A percentile compares a stretch with the other conserved stretches of the same genome.
Conservation (phyloP, 2,888 invertebrate species). For the Opisthograptis luteolata region DNA sequence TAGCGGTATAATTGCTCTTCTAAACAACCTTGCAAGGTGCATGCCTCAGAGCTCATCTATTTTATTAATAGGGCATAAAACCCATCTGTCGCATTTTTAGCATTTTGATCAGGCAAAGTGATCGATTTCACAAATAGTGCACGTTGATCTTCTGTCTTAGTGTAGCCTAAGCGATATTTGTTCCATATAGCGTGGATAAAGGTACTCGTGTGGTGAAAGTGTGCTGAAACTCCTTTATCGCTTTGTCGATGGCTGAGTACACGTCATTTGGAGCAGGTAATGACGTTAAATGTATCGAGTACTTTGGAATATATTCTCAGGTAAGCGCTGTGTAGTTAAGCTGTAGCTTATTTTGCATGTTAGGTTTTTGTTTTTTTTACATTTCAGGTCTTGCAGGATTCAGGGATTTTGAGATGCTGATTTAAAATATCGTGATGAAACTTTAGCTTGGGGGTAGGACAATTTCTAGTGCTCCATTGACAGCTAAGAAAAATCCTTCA, state of each 20-base stretch:
- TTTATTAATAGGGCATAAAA: not conserved
- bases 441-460: no score
- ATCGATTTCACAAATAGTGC: not conserved
- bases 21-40: no score
- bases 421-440: no score
- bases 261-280: conserved; percentile 53
- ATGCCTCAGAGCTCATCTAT: no score
- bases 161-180: conserved; percentile 20
- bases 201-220: conserved; percentile 19
- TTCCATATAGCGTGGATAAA: conserved; percentile 23
- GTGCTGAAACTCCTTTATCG: conserved; percentile 34
- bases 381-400: no score
- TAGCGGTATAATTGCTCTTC: no score
- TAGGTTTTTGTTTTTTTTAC: no score
- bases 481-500: no score
- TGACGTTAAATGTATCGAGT: conserved; percentile 50
- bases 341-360: no score
- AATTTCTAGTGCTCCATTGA: no score
- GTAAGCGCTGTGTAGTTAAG: no score
- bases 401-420: no score
- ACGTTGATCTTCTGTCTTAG: conserved; percentile 8
- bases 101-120: not conserved
- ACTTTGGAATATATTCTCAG: conserved; percentile 8
- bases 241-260: conserved; percentile 45
- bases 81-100: not conserved